Percentiles rank a stretch among this genome's conserved stretches.
Evolutionary conservation across 2,888 invertebrate species (phyloP).

Genomic region (Polydrusus tereticollis): DNA sequence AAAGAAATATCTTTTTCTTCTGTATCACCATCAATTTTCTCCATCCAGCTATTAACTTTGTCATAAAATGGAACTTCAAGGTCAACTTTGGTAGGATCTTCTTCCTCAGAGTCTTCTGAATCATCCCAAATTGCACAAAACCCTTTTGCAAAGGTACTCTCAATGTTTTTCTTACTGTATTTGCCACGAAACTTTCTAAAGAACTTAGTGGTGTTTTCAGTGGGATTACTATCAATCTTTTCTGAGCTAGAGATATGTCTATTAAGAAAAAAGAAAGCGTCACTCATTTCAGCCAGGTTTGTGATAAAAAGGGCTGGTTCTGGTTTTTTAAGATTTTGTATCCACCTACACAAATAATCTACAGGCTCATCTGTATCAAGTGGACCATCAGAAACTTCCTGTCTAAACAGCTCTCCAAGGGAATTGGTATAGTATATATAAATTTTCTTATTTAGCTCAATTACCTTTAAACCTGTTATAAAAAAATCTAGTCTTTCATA

Average conservation of each 20-base stretch:
- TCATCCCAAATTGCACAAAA: slow-evolving; percentile 56
- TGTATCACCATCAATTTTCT: slow-evolving; percentile 39
- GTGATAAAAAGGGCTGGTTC: slow-evolving; percentile 34
- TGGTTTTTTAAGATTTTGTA: slow-evolving; percentile 17
- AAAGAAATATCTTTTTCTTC: slow-evolving; percentile 8
- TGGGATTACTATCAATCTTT: neutral
- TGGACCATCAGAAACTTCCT: slow-evolving; percentile 46
- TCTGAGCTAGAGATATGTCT: neutral
- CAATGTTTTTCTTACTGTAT: slow-evolving; percentile 50
- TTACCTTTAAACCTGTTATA: slow-evolving; percentile 54
- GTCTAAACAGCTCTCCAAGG: slow-evolving; percentile 55
- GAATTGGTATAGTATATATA: slow-evolving; percentile 52
- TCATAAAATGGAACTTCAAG: slow-evolving; percentile 52
- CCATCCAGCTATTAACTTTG: slow-evolving; percentile 57
- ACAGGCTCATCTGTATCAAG: slow-evolving; percentile 25
- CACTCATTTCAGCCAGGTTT: slow-evolving; percentile 42
- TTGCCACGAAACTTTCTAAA: slow-evolving; percentile 15
- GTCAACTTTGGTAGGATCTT: slow-evolving; percentile 46
- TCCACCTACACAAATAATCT: slow-evolving; percentile 50
- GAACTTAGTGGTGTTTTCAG: slow-evolving; percentile 11
- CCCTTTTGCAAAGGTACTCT: slow-evolving; percentile 52
- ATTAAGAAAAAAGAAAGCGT: slow-evolving; percentile 29
- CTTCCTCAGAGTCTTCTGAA: slow-evolving; percentile 46
- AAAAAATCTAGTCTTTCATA: slow-evolving; percentile 49
- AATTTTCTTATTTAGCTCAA: slow-evolving; percentile 46